Base-by-base conservation (phyloP, 2,113 vertebrate species). In the Poeciliopsis turrubarensis region DNA sequence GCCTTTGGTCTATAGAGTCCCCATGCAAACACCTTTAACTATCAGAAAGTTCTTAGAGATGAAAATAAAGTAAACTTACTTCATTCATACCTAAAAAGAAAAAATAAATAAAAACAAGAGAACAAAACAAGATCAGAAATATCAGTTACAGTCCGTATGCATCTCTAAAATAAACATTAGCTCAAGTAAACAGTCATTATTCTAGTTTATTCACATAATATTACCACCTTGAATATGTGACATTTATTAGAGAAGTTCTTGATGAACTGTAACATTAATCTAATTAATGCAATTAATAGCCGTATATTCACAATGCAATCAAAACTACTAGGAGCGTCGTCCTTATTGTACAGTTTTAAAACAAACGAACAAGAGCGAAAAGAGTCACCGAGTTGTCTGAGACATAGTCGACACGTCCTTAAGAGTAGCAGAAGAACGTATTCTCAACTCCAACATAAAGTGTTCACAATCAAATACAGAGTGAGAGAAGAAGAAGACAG, bases 11-110 rank as follows among this genome's bases (percentile, higher is more conserved):
- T 85, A 73, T 62, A 75, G 29, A 82, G 80, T 83, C 79, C 85
- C 75, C 89, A 91, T 93, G 91, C 92, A 92, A 80, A 70, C 78
- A 83, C 74, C 77, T 83, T 79, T 60, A 75, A 76, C n/a, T 65
- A 47, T 29, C 74, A 83, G 64, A 84, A 82, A 88, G 82, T 69
- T 86, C 63, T 88, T 69, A 73, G 64, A 89, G 75, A 87, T 72
- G 75, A 62, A 80, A 91, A 87, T 73, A 92, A 92, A 89, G 84
- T 73, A 89, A 91, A 92, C 94, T 93, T 94, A 94, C 92, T 94
- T 94, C 87, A 93, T 90, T 95, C 93, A 95, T 93, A 94, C 94
- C 94, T 95, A 91, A 84, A 88, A 73, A 70, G 80, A 70, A 39
- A 66, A 85, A 87, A 73, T 61, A 82, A 67, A 44, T 60, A 86